Percentiles rank a stretch among this genome's conserved stretches.
Evolutionary conservation across 2,888 invertebrate species (phyloP).

Genomic region (Pasiphila rectangulata): DNA sequence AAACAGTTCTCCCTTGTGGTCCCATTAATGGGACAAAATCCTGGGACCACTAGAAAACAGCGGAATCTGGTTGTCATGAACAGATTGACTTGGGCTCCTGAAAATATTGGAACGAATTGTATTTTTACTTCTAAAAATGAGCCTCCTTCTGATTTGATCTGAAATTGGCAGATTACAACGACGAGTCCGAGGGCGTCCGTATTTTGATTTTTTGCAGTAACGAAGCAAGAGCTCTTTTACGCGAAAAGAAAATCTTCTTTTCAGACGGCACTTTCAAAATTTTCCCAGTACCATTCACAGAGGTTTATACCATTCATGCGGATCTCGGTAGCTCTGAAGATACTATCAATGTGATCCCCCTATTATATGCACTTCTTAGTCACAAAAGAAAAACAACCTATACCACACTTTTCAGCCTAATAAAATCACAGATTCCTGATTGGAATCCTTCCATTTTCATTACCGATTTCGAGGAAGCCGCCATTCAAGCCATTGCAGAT

Average conservation of each 20-base stretch:
- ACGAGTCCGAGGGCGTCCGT: constrained; percentile 1
- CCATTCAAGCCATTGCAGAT: constrained; percentile 17
- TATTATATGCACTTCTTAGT: constrained; percentile 12
- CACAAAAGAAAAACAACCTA: constrained; percentile 11
- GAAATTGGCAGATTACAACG: constrained; percentile 9
- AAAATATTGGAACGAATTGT: too few relatives aligned
- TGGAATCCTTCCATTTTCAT: constrained; percentile 11
- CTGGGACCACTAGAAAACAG: too few relatives aligned
- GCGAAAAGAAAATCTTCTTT: constrained; percentile 6
- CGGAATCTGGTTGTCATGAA: too few relatives aligned
- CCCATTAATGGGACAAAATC: too few relatives aligned
- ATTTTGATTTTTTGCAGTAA: constrained; percentile 5
- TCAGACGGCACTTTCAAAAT: constrained; percentile 10
- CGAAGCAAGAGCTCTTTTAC: too few relatives aligned
- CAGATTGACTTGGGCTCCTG: too few relatives aligned
- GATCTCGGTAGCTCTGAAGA: constrained; percentile 8
- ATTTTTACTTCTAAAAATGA: too few relatives aligned
- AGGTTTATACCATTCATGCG: constrained; percentile 14
- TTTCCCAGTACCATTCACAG: constrained; percentile 10
- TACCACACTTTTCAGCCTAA: constrained; percentile 12
- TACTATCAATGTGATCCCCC: constrained; percentile 7
- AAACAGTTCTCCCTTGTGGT: too few relatives aligned
- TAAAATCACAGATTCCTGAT: constrained; percentile 11
- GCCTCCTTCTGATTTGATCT: too few relatives aligned
- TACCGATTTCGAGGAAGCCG: constrained; percentile 14